These are phyloP conservation scores for Stegana nigrithorax DNA, from an alignment of 2,888 invertebrate species.

Conservation along the genomic window DNA sequence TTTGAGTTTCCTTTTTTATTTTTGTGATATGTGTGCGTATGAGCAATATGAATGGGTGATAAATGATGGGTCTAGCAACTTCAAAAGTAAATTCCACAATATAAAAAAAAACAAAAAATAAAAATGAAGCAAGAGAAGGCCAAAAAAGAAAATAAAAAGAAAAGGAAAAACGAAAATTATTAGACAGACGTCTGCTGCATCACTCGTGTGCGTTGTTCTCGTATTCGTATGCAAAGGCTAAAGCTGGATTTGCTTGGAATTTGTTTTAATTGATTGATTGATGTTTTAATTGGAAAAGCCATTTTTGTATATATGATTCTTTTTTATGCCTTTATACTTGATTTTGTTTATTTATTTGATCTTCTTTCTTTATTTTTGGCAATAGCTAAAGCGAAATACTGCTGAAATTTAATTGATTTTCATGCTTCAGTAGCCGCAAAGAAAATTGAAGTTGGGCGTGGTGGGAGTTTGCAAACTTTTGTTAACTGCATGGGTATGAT, in stretches of 20 bases:
- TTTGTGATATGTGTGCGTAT: constrained; percentile 4
- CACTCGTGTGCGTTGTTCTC: too few species aligned
- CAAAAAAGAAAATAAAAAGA: constrained; percentile 20
- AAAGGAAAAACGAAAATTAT: constrained; percentile 20
- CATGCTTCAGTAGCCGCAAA: constrained; percentile 55
- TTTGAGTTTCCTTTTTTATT: constrained; percentile 3
- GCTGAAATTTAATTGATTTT: constrained; percentile 59
- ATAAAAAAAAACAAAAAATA: not conserved
- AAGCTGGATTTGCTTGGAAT: constrained; percentile 52
- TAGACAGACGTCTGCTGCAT: too few species aligned
- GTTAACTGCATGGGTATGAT: too few species aligned
- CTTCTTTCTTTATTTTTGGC: constrained; percentile 35
- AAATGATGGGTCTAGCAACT: constrained; percentile 1
- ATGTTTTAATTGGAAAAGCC: constrained; percentile 64
- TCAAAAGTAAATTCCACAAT: constrained; percentile 5
- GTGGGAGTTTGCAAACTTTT: too few species aligned
- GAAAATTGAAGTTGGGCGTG: too few species aligned
- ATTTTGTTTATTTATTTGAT: constrained; percentile 24
- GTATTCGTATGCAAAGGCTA: too few species aligned
- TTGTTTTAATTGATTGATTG: constrained; percentile 63
- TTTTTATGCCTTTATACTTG: constrained; percentile 21
- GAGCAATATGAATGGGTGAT: constrained; percentile 1
- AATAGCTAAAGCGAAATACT: constrained; percentile 45
- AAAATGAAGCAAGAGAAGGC: not conserved
- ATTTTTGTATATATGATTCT: constrained; percentile 40